Percentiles rank a stretch among this genome's conserved stretches.
Conservation (phyloP, 2,113 vertebrate genomes). For the Tenebrosternarchus preto region DNA sequence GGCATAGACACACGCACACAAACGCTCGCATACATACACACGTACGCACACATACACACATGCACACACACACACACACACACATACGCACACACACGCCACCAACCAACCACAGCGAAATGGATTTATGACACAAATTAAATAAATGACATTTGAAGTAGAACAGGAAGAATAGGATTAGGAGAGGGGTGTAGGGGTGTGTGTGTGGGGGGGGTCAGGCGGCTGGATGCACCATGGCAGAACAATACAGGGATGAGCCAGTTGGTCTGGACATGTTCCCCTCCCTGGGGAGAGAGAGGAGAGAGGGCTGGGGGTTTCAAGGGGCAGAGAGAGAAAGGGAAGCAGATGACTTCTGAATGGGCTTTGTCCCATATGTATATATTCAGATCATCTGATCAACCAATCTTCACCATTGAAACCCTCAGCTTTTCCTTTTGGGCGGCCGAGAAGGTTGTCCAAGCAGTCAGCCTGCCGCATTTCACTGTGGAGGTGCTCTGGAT, state of each 20-base stretch:
- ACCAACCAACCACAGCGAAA: conserved; percentile 12
- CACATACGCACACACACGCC: conserved; percentile 20
- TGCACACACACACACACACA: not conserved
- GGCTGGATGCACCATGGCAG: conserved; percentile 28
- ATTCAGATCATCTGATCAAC: conserved; percentile 32
- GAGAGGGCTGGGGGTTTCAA: not conserved
- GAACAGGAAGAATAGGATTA: conserved; percentile 41
- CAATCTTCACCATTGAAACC: conserved; percentile 9
- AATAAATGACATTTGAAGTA: conserved; percentile 50
- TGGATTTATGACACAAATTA: conserved; percentile 52
- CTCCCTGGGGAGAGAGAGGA: conserved; percentile 44
- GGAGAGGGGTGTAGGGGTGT: not conserved
- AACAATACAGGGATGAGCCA: conserved; percentile 27
- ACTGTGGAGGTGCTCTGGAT: not conserved
- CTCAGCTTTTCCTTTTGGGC: conserved; percentile 18
- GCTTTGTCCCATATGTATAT: conserved; percentile 19
- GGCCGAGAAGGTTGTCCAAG: conserved; percentile 32
- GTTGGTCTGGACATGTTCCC: conserved; percentile 33
- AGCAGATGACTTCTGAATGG: conserved; percentile 33
- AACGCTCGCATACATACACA: no score
- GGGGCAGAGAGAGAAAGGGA: conserved; percentile 3
- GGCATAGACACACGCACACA: no score
- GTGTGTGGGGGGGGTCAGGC: no score
- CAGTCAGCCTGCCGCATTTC: conserved; percentile 42
- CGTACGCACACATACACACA: no score